phyloP scores from a whole-genome alignment of 2,888 invertebrate genomes.

The Melangyna quadrimaculata region DNA sequence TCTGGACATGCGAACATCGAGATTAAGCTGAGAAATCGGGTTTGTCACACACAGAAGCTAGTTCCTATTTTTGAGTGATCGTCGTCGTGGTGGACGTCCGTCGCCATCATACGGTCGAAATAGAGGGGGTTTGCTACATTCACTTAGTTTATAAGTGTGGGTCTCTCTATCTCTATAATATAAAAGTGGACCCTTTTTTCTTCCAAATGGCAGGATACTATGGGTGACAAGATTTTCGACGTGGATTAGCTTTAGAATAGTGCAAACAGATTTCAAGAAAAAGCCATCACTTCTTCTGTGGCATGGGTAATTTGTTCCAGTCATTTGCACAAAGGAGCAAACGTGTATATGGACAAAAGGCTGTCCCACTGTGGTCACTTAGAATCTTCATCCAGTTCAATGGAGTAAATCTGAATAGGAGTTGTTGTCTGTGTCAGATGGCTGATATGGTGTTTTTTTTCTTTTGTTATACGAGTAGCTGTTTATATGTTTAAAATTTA shows the following conservation, averaged over 20 bases:
- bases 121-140: not conserved
- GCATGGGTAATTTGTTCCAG: conserved; percentile 56
- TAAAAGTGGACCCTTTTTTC: not conserved
- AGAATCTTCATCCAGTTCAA: conserved; percentile 38
- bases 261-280: conserved; percentile 40
- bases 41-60: conserved; percentile 40
- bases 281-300: conserved; percentile 34
- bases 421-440: not conserved
- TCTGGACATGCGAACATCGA: conserved; percentile 40
- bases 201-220: conserved; percentile 32
- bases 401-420: too few relatives aligned
- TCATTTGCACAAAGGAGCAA: conserved; percentile 52
- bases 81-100: not conserved
- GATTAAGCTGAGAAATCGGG: conserved; percentile 51
- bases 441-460: not conserved
- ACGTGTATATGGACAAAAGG: conserved; percentile 19
- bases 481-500: not conserved
- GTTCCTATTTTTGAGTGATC: conserved; percentile 48
- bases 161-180: not conserved
- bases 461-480: conserved; percentile 26
- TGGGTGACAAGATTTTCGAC: conserved; percentile 60
- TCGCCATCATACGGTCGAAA: not conserved
- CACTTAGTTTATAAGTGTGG: not conserved
- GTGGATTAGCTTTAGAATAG: conserved; percentile 49
- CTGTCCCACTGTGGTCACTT: conserved; percentile 46